Base-by-base conservation (phyloP, 2,113 vertebrate species). In the Anas platyrhynchos region DNA sequence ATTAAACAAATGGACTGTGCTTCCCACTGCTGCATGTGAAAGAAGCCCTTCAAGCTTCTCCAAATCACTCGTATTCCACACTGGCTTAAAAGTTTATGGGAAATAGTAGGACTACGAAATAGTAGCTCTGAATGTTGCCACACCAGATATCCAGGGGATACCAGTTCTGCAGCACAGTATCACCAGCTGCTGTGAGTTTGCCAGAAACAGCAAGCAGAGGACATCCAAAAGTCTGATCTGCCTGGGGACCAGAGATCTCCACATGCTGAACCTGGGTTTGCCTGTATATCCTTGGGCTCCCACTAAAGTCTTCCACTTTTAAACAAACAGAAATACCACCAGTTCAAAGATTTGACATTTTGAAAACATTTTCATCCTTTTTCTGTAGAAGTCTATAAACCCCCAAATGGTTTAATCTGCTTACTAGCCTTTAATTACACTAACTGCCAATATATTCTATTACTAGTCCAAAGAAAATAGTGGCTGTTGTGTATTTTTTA, bases 341-440 rank as follows among this genome's bases (percentile, higher is more conserved):
- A 79, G 58, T 76, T 94, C 54, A 79, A 63, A 76, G 31, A 36
- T 73, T 67, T 32, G 44, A 41, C 22, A 34, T 93, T 91, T 92
- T 21, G 56, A 88, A 94, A 79, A 66, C 16, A 66, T 16, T 90
- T 91, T 80, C 48, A n/a, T 63, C 18, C 16, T 63, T 84, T 89
- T 36, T 84, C 34, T 89, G 50, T 69, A 65, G 55, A 67, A 83
- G 50, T 43, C 78, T 92, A 77, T 20, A 93, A 91, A 91, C 78
- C 88, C 58, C 86, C 66, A 93, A 93, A 96, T 25, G 82, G 96
- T 98, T 97, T 96, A 96, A 97, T 97, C 94, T 96, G 56, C 77
- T 89, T 92, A 52, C 86, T 92, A 95, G 86, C 83, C 97, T 98
- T 97, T 97, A 97, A 98, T 98, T 97, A 97, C 67, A 41, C 36